phyloP scores from a whole-genome alignment of 2,113 vertebrate species.

The Cebidichthys violaceus region DNA sequence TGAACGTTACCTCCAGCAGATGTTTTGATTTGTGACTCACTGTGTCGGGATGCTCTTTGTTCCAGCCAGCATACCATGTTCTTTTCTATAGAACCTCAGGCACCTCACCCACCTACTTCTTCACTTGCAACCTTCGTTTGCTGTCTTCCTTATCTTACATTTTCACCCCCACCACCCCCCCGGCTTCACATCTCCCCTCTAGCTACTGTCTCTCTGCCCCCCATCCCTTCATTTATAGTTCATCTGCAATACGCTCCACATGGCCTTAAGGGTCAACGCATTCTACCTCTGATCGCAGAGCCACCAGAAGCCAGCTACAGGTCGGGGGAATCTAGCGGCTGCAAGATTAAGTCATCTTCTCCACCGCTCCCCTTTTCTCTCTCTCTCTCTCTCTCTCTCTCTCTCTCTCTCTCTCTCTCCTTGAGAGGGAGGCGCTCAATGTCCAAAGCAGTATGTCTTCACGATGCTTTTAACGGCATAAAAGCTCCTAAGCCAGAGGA shows the following conservation, averaged over 20 bases:
- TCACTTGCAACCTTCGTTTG: not conserved
- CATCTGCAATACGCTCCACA: constrained; percentile 3
- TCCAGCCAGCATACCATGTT: not conserved
- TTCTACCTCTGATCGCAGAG: constrained; percentile 31
- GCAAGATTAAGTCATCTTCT: constrained; percentile 23
- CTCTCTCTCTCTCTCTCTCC: not conserved
- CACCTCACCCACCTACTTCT: constrained; percentile 2
- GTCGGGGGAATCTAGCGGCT: constrained; percentile 9
- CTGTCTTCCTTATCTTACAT: constrained; percentile 20
- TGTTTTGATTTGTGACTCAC: not conserved
- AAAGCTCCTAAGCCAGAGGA: not conserved
- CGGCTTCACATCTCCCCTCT: constrained; percentile 14
- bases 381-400: not conserved
- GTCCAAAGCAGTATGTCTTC: constrained; percentile 16
- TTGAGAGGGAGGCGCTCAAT: not conserved
- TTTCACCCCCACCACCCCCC: not conserved
- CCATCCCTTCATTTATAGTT: constrained; percentile 34
- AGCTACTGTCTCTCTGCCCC: constrained; percentile 21
- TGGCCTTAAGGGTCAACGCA: constrained; percentile 41
- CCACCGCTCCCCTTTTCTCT: not conserved
- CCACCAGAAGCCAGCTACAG: constrained; percentile 22
- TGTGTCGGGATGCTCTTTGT: not conserved
- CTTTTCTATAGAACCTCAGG: not conserved
- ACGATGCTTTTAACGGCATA: constrained; percentile 19
- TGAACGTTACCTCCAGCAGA: not conserved